These are phyloP conservation scores for Eulithis prunata DNA, from an alignment of 2,888 invertebrate species.

Conservation along the genomic window DNA sequence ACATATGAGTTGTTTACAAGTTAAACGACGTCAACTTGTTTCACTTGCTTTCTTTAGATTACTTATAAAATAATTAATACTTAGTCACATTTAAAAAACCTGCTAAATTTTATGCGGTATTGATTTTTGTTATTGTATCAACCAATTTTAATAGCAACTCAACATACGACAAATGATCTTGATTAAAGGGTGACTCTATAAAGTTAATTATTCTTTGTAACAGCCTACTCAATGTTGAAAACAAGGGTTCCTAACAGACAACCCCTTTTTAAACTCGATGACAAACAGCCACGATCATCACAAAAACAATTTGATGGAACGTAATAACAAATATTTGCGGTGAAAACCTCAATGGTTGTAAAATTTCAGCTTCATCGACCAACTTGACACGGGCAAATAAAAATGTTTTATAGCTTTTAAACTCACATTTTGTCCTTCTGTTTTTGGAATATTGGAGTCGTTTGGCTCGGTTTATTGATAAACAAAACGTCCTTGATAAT, in stretches of 20 bases:
- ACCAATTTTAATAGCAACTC: too few relatives aligned
- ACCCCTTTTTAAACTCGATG: slow-evolving; percentile 28
- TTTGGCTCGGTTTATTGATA: slow-evolving; percentile 40
- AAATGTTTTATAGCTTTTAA: slow-evolving; percentile 62
- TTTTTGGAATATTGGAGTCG: slow-evolving; percentile 48
- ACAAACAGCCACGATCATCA: slow-evolving; percentile 46
- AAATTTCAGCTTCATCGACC: slow-evolving; percentile 59
- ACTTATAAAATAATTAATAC: too few relatives aligned
- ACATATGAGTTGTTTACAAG: too few relatives aligned
- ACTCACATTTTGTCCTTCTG: slow-evolving; percentile 52
- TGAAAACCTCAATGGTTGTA: slow-evolving; percentile 60
- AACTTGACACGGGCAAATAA: slow-evolving; percentile 61
- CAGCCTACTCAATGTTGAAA: neutral
- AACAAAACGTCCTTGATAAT: slow-evolving; percentile 3
- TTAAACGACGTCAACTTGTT: too few relatives aligned
- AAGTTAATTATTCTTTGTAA: neutral
- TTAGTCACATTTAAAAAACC: too few relatives aligned
- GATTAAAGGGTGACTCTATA: neutral
- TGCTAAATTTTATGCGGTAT: too few relatives aligned
- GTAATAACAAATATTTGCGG: slow-evolving; percentile 60
- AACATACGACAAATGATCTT: too few relatives aligned
- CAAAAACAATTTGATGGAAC: slow-evolving; percentile 55
- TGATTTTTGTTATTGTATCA: too few relatives aligned
- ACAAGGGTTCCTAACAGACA: slow-evolving; percentile 31
- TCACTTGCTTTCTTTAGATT: too few relatives aligned